Percentiles rank a stretch among this genome's conserved stretches.
Evolutionary conservation across 2,797 vertebrate genomes (phyloP).

Genomic region (Propithecus perrieri): DNA sequence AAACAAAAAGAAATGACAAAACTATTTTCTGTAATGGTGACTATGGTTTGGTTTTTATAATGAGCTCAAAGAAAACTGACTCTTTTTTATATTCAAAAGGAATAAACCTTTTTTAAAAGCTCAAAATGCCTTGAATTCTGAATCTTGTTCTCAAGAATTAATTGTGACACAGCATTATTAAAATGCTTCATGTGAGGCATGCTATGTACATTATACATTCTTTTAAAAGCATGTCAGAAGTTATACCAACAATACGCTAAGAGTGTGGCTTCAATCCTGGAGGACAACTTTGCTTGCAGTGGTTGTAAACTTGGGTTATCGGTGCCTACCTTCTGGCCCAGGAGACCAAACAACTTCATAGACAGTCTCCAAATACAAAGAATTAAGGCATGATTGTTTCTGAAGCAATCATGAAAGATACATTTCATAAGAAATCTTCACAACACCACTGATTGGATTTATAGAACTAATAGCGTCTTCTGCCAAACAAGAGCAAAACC

Average conservation of each 20-base stretch:
- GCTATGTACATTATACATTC: neutral
- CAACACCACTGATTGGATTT: neutral
- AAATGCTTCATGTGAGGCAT: constrained; percentile 13
- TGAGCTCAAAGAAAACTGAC: neutral
- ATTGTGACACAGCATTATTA: neutral
- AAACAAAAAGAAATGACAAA: constrained; percentile 54
- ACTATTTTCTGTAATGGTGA: constrained; percentile 31
- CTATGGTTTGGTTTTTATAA: constrained; percentile 32
- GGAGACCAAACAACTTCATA: neutral
- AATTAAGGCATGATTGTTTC: neutral
- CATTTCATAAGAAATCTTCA: neutral
- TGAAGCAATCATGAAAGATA: neutral
- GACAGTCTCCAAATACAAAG: neutral
- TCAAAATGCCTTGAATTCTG: constrained; percentile 39
- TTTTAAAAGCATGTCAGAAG: constrained; percentile 5
- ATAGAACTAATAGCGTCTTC: neutral
- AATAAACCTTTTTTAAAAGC: constrained; percentile 45
- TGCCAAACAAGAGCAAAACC: neutral
- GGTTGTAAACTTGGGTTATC: neutral
- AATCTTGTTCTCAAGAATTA: constrained; percentile 18
- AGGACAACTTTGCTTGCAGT: neutral
- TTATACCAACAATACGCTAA: neutral
- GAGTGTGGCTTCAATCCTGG: neutral
- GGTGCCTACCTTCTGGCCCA: neutral
- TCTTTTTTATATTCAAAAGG: constrained; percentile 41